Conservation (phyloP, 2,888 invertebrate genomes). For the Caradrina clavipalpis region DNA sequence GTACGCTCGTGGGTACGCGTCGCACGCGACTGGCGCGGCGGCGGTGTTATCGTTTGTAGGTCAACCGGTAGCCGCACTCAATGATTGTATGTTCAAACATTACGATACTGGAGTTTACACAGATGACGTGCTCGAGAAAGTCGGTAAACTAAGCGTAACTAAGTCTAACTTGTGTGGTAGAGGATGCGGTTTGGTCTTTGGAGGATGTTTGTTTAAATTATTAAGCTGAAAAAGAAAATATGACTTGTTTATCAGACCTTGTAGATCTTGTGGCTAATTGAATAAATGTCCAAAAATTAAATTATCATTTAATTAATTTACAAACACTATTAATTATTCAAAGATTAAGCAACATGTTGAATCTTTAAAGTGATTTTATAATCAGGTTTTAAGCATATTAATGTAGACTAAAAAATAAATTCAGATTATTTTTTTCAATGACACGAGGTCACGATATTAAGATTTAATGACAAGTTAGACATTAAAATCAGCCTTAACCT, state of each 20-base stretch:
- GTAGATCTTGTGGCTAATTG: not conserved
- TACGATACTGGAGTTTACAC: conserved; percentile 66
- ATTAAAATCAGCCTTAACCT: not conserved
- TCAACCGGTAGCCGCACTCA: conserved; percentile 71
- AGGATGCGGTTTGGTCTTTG: conserved; percentile 7
- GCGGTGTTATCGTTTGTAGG: conserved; percentile 73
- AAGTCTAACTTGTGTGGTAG: not conserved
- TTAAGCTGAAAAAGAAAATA: conserved; percentile 3
- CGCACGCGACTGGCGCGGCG: conserved; percentile 63
- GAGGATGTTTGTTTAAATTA: conserved; percentile 17
- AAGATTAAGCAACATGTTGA: conserved; percentile 1
- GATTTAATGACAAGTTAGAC: not conserved
- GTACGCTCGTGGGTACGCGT: conserved; percentile 48
- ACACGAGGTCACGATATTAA: not conserved
- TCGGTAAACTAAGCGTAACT: conserved; percentile 36
- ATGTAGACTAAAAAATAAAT: not conserved
- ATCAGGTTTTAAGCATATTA: conserved; percentile 4
- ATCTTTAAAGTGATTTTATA: conserved; percentile 2
- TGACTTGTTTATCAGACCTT: not conserved
- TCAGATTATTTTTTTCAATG: conserved; percentile 18
- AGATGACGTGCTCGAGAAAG: conserved; percentile 71
- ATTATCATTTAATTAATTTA: conserved; percentile 9
- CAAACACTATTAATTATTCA: not conserved
- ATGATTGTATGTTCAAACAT: conserved; percentile 74
- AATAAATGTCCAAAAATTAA: not conserved